These are phyloP conservation scores for Ennomos fuscantarius DNA, from an alignment of 2,888 invertebrate genomes.

Conservation along the genomic window DNA sequence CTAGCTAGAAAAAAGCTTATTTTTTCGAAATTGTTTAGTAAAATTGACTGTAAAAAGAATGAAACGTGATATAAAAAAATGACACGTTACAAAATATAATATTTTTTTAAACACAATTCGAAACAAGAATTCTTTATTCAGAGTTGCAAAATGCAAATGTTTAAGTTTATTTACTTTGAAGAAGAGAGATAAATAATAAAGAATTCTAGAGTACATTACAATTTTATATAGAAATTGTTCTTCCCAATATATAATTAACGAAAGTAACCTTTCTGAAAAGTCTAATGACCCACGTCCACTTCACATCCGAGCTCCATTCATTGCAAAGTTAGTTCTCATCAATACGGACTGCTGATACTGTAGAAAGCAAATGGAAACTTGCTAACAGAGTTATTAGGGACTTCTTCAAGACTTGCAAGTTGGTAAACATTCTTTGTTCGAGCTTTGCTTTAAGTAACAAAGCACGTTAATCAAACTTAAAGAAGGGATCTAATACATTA, in stretches of 20 bases:
- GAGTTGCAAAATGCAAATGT: too few relatives aligned
- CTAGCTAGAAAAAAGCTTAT: too few relatives aligned
- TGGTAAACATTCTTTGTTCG: slow-evolving; percentile 22
- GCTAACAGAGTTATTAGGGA: slow-evolving; percentile 63
- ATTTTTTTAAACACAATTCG: too few relatives aligned
- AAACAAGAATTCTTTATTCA: too few relatives aligned
- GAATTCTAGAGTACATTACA: not conserved
- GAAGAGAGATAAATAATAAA: too few relatives aligned
- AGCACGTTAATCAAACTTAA: slow-evolving; percentile 20
- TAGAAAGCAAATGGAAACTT: slow-evolving; percentile 54
- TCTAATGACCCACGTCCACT: slow-evolving; percentile 8
- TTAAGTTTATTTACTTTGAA: too few relatives aligned
- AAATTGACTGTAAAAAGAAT: too few relatives aligned
- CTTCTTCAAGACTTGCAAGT: slow-evolving; percentile 35
- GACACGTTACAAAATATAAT: too few relatives aligned
- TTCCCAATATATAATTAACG: slow-evolving; percentile 27
- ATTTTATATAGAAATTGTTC: not conserved
- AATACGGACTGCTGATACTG: slow-evolving; percentile 38
- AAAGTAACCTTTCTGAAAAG: slow-evolving; percentile 17
- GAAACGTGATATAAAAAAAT: too few relatives aligned
- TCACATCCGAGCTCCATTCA: slow-evolving; percentile 23
- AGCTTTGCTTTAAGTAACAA: slow-evolving; percentile 12
- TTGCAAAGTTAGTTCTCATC: slow-evolving; percentile 30
- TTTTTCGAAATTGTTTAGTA: too few relatives aligned
- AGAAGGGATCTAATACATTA: slow-evolving; percentile 1